These are phyloP conservation scores for Colletes collaris DNA, from an alignment of 2,888 invertebrate species.

Conservation along the genomic window DNA sequence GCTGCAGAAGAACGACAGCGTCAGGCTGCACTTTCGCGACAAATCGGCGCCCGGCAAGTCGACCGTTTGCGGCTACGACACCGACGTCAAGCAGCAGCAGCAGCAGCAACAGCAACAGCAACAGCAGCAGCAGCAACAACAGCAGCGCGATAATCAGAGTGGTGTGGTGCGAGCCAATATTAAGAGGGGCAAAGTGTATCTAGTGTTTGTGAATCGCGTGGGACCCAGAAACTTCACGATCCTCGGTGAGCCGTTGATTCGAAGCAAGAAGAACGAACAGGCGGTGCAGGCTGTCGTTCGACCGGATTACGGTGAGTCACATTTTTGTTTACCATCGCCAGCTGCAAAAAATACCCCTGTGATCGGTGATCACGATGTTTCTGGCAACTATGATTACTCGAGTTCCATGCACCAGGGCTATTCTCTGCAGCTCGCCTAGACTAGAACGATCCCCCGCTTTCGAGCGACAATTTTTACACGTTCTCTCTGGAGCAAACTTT, in stretches of 20 bases:
- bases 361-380: too few relatives aligned
- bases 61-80: constrained; percentile 79
- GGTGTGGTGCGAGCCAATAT: constrained; percentile 85
- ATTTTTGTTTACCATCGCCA: too few relatives aligned
- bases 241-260: constrained; percentile 84
- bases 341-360: too few relatives aligned
- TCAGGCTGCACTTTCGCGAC: constrained; percentile 84
- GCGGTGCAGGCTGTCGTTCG: constrained; percentile 82
- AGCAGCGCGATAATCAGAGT: constrained; percentile 73
- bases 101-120: constrained; percentile 57
- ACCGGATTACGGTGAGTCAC: constrained; percentile 81
- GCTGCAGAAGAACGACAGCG: constrained; percentile 83
- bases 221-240: constrained; percentile 86
- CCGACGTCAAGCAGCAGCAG: constrained; percentile 65
- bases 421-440: too few relatives aligned
- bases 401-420: too few relatives aligned
- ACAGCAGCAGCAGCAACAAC: constrained; percentile 56
- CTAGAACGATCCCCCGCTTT: too few relatives aligned
- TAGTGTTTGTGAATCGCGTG: constrained; percentile 86
- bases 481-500: too few relatives aligned
- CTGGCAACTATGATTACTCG: too few relatives aligned
- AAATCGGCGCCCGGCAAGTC: constrained; percentile 80
- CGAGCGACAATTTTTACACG: too few relatives aligned
- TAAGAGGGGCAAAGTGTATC: constrained; percentile 85
- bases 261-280: constrained; percentile 82